Evolutionary conservation across 1,140 invertebrate species (phyloP), one percentile per base, ranked within the genome.

Genomic region (Nylanderia fulva): DNA sequence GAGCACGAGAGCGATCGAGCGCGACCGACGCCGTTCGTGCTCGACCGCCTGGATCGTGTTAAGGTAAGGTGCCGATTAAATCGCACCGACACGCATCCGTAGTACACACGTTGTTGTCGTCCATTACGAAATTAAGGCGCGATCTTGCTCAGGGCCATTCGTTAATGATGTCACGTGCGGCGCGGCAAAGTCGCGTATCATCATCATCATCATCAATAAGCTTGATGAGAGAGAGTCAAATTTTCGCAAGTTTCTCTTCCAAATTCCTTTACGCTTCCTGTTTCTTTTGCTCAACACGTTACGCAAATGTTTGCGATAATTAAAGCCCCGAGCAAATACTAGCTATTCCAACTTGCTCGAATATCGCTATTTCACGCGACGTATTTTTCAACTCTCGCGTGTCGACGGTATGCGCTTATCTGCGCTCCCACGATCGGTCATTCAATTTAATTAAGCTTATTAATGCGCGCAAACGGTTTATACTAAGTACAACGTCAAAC

Each of bases 111-210:
- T 36, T 56, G 48, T 52, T 39, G 58, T 54, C 11, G 21, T 61
- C 72, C 80, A 84, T 84, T 84, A 84, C 71, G 80, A 84, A 84
- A 84, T 84, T 74, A 84, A 76, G 33, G 71, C 56, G 56, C 42
- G 56, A 72, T 72, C 54, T 36, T 56, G 68, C 27, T 36, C 69
- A 83, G 33, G 71, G 71, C 77, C 77, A 52, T 58, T 29, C 48
- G 29, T 39, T 48, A 56, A 72, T 82, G 27, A 72, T 60, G 54
- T 60, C 66, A 58, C 77, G 77, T 54, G 18, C 42, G 18, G 15
- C 13, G 45, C 45, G 39, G 1, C 24, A 27, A 21, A 15, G 24
- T 15, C 18, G 33, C 56, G 58, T 27, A 61, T 24, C 27, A 29
- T n/a, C 21, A n/a, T n/a, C n/a, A n/a, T n/a, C n/a, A n/a, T n/a